Base-by-base conservation (phyloP, 2,113 vertebrate species). In the Tinamus guttatus region DNA sequence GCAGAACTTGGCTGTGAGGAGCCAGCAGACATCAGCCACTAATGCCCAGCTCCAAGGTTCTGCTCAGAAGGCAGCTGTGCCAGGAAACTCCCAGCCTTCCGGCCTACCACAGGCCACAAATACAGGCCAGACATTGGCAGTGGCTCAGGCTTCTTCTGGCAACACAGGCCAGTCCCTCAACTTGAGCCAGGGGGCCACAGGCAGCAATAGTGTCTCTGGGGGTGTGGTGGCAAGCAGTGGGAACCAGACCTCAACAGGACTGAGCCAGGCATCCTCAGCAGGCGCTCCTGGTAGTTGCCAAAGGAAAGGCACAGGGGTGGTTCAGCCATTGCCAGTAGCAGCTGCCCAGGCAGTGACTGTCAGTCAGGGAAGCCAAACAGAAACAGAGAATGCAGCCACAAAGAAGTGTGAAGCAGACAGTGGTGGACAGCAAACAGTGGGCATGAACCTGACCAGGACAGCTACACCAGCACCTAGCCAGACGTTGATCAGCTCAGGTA, bases 401-500 rank as follows among this genome's bases (percentile, higher is more conserved):
- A 98, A 98, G 93, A 98, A 98, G 76, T 93, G 97, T 0, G 98
- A 98, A 73, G 75, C 87, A 0, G 98, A 98, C 18, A 94, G 92
- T 2, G n/a, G 96, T 5, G 97, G 97, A 6, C 98, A 97, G 93
- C 98, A 98, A 89, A 98, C 81, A 0, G 98, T 98, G 89, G 98
- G 98, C 86, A 98, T 98, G 98, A 98, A 98, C 92, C 90, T 98
- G 94, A 98, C 98, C 7, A 97, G 98, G 87, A 98, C 98, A 0
- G 98, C 98, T 34, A 98, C 98, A 5, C 98, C 98, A 41, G 98
- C 98, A 11, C 98, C 98, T 73, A 98, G 98, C 96, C 98, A 98
- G 97, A 98, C 98, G 0, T 86, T 98, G 30, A 98, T 98, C 71
- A 98, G 98, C 71, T 98, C 98, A 87, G 98, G 98, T 98, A 70